Conservation (phyloP, 1,140 invertebrate genomes). For the Drosophila eugracilis region DNA sequence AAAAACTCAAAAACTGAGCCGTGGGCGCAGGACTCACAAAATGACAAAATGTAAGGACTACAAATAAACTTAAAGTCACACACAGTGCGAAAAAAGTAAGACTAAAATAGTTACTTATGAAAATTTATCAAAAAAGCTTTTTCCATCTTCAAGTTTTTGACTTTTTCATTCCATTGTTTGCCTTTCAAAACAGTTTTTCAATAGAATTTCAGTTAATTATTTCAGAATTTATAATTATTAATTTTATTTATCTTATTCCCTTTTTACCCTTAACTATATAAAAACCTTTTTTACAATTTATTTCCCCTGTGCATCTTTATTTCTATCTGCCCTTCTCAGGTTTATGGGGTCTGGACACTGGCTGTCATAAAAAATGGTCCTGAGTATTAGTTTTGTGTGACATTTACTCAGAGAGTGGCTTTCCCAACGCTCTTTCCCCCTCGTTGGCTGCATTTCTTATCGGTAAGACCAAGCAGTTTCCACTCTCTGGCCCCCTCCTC, state of each 20-base stretch:
- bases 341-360: constrained; percentile 18
- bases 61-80: constrained; percentile 28
- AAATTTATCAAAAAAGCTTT: too few species aligned
- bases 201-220: too few species aligned
- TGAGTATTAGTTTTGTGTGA: constrained; percentile 78
- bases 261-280: too few species aligned
- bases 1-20: constrained; percentile 37
- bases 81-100: background rate
- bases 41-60: constrained; percentile 22
- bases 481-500: constrained; percentile 55
- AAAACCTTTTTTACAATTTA: background rate
- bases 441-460: constrained; percentile 47
- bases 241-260: too few species aligned
- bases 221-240: too few species aligned
- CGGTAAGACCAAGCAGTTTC: constrained; percentile 33
- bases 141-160: too few species aligned
- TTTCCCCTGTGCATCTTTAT: constrained; percentile 3
- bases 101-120: background rate
- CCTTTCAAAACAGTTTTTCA: too few species aligned
- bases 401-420: constrained; percentile 76
- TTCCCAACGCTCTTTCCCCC: constrained; percentile 7
- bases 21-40: constrained; percentile 27
- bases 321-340: background rate
- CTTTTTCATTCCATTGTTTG: too few species aligned
- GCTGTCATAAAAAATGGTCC: constrained; percentile 79